Base-by-base conservation (phyloP, 2,888 invertebrate genomes). In the Tenthredo scrophulariae region DNA sequence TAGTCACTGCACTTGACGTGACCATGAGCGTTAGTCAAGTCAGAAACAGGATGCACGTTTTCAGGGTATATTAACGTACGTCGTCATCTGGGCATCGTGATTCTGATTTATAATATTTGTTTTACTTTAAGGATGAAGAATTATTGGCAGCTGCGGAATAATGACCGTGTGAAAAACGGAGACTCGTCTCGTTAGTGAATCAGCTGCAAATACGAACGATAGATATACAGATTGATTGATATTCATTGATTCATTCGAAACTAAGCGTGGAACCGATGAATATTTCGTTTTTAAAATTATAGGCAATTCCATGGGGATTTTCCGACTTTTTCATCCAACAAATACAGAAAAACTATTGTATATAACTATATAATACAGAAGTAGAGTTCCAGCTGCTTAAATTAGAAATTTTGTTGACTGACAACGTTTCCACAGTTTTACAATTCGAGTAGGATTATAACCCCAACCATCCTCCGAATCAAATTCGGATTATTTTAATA, bases 401-500 rank as follows among this genome's bases (percentile, higher is more conserved):
- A 43, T n/a, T 43, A 22, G 18, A 43, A 80, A 79, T 6, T 40
- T 80, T 40, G n/a, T 62, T 22, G n/a, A 22, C 58, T 62, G 40
- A 80, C 54, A 54, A 37, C 40, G 40, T 62, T 40, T 80, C 26
- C 58, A 40, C 80, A 80, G 80, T 80, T 62, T 62, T 40, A 13
- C 26, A 62, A 40, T 62, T 80, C 15, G 80, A 29, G n/a, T 43
- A 7, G 85, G 88, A 88, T 88, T 87, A 88, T 86, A 87, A 86
- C 88, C 87, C 87, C 86, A 85, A 84, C 87, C 86, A 86, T 86
- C 86, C 86, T 58, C 86, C 84, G 87, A 89, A 89, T 88, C 87
- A 87, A 85, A 89, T 88, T 89, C 85, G 85, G 88, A 88, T 90
- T 89, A 89, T 89, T 89, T 87, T 87, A 88, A 89, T 89, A 84